Evolutionary conservation across 2,113 vertebrate species (phyloP), one percentile per base, ranked within the genome.

Genomic region (Coreoperca whiteheadi): DNA sequence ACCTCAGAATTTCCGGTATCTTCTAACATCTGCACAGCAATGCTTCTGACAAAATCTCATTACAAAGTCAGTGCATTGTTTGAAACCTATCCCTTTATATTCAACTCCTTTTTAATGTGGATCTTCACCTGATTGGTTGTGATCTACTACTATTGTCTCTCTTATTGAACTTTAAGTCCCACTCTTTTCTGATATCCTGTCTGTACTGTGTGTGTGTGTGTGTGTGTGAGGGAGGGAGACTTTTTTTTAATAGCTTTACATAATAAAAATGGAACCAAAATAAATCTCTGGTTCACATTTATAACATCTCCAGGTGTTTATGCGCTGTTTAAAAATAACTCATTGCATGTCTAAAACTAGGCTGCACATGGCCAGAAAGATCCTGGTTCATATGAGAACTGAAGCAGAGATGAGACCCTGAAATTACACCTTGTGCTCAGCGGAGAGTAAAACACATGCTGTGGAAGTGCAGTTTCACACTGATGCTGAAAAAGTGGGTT

Each of bases 381-480:
- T 48, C 21, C 63, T 4, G 3, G 25, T 70, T 54, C 34, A 34
- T 34, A 16, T 8, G 56, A 74, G 34, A 81, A 65, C 6, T 32
- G 46, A 82, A 28, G 30, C 72, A 37, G 23, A 69, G 65, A 9
- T 63, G 25, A 81, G 67, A 79, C 43, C 2, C 41, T 70, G 32
- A 73, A 51, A 20, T 75, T 21, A n/a, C 0, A 4, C 15, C 57
- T 39, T n/a, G 70, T 71, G 78, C 54, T 87, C 81, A 68, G 41
- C 60, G 48, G 41, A 34, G 67, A 56, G 72, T 37, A 41, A 89
- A 83, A 75, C 80, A 80, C 65, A 51, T 16, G 59, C 4, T 6
- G 70, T 41, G 65, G 61, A 79, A 77, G 18, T 78, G 54, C 54
- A 56, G 84, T 87, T 90, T 91, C 87, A 85, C 57, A 25, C 28